Percentiles rank a stretch among this genome's conserved stretches.
Conservation (phyloP, 2,797 vertebrate genomes). For the Poeciliopsis paucimaculata region DNA sequence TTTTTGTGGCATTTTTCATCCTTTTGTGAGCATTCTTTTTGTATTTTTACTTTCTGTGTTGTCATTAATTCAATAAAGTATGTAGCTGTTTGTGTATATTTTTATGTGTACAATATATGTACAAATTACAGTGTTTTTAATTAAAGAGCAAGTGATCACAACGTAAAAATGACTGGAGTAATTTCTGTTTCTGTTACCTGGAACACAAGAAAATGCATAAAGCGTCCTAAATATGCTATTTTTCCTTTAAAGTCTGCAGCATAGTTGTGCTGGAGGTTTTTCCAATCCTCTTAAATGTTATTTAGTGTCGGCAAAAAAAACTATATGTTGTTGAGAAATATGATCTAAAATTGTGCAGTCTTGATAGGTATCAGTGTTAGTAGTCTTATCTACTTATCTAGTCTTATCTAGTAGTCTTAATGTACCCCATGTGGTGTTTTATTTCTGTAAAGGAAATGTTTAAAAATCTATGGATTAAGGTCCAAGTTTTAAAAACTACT, state of each 20-base stretch:
- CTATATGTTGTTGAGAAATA: background rate
- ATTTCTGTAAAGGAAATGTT: background rate
- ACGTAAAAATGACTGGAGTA: slow-evolving; percentile 30
- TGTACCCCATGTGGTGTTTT: background rate
- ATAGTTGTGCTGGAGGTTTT: background rate
- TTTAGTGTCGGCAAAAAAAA: background rate
- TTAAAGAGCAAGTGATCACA: slow-evolving; percentile 80
- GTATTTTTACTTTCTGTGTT: slow-evolving; percentile 63
- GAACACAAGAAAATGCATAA: slow-evolving; percentile 1
- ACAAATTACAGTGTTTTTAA: slow-evolving; percentile 87
- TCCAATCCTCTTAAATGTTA: background rate
- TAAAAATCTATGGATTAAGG: background rate
- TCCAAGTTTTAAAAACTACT: background rate
- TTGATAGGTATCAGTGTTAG: background rate
- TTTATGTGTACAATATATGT: slow-evolving; percentile 90
- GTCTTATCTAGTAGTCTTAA: too few species aligned
- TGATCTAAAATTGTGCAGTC: background rate
- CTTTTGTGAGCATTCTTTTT: slow-evolving; percentile 53
- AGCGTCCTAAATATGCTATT: background rate
- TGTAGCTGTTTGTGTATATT: slow-evolving; percentile 85
- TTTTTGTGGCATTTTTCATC: slow-evolving; percentile 54
- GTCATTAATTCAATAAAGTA: slow-evolving; percentile 72
- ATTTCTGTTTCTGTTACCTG: background rate
- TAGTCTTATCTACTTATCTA: too few species aligned
- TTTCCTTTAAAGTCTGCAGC: background rate